Conservation (phyloP, 2,113 vertebrate species). For the Cygnus atratus region DNA sequence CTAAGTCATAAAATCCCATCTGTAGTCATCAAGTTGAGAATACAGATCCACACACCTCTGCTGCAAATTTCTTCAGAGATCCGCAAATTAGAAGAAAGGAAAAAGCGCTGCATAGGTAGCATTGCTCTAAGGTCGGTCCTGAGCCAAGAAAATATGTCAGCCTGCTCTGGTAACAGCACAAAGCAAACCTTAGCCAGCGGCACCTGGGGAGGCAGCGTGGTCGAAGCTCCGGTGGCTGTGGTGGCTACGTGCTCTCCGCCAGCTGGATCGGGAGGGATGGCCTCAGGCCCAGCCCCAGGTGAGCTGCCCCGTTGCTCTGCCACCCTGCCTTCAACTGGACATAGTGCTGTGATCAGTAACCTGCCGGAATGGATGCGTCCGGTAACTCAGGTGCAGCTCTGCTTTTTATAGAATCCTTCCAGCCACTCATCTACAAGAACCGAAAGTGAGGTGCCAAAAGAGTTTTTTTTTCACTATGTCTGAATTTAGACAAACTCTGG, state of each 20-base stretch:
- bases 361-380: rapidly evolving
- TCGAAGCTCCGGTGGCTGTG: neutral
- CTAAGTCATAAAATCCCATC: neutral
- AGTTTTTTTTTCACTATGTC: neutral
- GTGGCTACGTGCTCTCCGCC: neutral
- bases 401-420: neutral
- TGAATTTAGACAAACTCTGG: neutral
- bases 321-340: rapidly evolving
- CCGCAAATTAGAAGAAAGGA: neutral
- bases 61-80: neutral
- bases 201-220: too few relatives aligned
- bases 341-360: neutral
- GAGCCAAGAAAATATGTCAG: neutral
- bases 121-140: neutral
- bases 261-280: neutral
- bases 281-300: neutral
- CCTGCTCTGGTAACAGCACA: neutral
- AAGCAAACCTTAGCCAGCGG: neutral
- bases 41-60: neutral
- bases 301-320: neutral
- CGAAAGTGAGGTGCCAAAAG: neutral
- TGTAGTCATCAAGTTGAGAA: neutral
- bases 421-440: neutral
- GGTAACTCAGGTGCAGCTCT: neutral
- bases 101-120: neutral